Percentiles rank a stretch among this genome's conserved stretches.
Conservation (phyloP, 1,140 invertebrate species). For the Drosophila repleta region DNA sequence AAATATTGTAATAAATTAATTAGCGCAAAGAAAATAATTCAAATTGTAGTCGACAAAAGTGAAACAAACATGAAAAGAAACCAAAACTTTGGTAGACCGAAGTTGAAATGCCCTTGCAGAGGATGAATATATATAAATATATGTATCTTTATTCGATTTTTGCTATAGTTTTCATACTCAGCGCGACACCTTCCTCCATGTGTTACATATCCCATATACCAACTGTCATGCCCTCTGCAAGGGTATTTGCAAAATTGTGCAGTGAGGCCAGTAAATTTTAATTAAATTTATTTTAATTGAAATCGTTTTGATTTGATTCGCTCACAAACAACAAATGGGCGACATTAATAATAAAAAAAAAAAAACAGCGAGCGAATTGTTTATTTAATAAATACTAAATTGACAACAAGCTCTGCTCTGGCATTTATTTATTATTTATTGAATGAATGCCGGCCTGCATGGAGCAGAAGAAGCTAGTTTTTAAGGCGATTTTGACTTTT, state of each 20-base stretch:
- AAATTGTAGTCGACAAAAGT: slow-evolving; percentile 40
- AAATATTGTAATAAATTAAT: slow-evolving; percentile 80
- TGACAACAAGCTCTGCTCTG: slow-evolving; percentile 16
- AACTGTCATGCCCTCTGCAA: background rate
- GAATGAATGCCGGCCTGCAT: background rate
- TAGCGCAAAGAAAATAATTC: slow-evolving; percentile 75
- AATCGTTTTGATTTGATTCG: slow-evolving; percentile 65
- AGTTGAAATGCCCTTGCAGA: no score
- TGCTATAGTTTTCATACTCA: no score
- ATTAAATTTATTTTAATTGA: slow-evolving; percentile 78
- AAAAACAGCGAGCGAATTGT: background rate
- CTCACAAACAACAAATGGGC: slow-evolving; percentile 16
- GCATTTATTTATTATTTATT: background rate
- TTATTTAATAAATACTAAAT: slow-evolving; percentile 24
- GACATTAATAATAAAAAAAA: slow-evolving; percentile 6
- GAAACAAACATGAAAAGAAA: background rate
- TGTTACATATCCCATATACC: no score
- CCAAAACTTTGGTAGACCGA: background rate
- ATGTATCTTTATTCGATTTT: background rate
- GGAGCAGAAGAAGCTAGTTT: slow-evolving; percentile 12
- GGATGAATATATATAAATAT: background rate
- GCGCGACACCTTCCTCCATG: no score
- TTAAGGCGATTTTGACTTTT: slow-evolving; percentile 40
- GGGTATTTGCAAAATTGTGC: background rate
- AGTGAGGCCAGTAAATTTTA: slow-evolving; percentile 58